Evolutionary conservation across 92 coral and sea anemone species (phyloP).

Genomic region (Epizoanthus stellaris): DNA sequence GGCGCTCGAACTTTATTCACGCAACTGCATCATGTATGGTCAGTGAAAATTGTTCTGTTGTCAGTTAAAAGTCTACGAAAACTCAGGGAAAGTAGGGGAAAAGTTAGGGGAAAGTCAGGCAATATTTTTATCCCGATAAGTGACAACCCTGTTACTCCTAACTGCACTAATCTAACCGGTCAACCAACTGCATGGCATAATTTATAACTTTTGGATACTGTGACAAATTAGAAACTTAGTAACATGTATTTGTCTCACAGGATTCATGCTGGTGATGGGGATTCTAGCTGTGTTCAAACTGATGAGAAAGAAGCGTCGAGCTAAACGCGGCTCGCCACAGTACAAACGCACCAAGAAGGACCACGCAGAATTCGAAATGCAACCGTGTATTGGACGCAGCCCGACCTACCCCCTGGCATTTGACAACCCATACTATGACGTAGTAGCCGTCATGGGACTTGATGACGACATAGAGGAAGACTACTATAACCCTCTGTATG

Average conservation of each 20-base stretch:
- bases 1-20: too few species aligned
- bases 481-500: slow-evolving; percentile 89
- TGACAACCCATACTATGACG: slow-evolving; percentile 98
- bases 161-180: too few species aligned
- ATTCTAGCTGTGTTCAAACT: slow-evolving; percentile 71
- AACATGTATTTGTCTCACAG: slow-evolving; percentile 36
- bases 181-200: neutral
- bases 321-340: slow-evolving; percentile 52
- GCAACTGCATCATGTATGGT: too few species aligned
- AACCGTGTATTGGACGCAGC: slow-evolving; percentile 81
- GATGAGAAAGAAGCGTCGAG: slow-evolving; percentile 73
- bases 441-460: slow-evolving; percentile 96
- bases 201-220: neutral
- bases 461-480: slow-evolving; percentile 98
- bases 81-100: too few species aligned
- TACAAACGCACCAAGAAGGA: slow-evolving; percentile 74
- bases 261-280: slow-evolving; percentile 63
- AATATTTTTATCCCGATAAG: too few species aligned
- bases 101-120: too few species aligned
- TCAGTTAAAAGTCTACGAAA: too few species aligned
- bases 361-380: slow-evolving; percentile 91
- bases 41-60: too few species aligned
- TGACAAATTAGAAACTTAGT: neutral
- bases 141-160: too few species aligned
- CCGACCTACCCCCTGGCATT: slow-evolving; percentile 89